Evolutionary conservation across 2,888 invertebrate genomes (phyloP), one percentile per base, ranked within the genome.

Genomic region (Parthenolecanium corni): DNA sequence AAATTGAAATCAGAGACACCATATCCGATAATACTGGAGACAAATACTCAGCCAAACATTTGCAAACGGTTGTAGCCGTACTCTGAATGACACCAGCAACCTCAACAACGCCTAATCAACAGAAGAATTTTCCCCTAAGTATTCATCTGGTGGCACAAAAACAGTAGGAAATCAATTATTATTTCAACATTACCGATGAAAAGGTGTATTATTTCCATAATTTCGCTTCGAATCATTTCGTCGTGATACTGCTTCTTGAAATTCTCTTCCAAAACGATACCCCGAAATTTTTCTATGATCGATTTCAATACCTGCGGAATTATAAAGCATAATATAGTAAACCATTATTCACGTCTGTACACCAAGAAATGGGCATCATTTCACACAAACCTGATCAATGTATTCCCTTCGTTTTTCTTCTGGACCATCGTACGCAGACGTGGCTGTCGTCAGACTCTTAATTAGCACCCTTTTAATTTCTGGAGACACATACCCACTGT

Each of bases 161-260:
- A 40, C 4, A 44, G 3, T 44, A 18, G 3, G 31, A 31, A 31
- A 31, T 31, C 9, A 31, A 31, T 9, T 38, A 20, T 9, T 16
- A 5, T n/a, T 9, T 18, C 11, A 52, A 52, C 25, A 52, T 52
- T 9, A 76, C 79, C 79, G 56, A 83, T 82, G 65, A 85, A 81
- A 64, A 83, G 83, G 72, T 91, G 89, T 1, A 91, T 74, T 38
- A 88, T 79, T 70, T 85, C 84, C 1, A 84, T 79, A 2, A 91
- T 76, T 74, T 85, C 82, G 3, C 79, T 75, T 71, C 83, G 81
- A 66, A 83, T 76, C 57, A 77, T 76, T 66, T 85, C 82, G 62
- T 84, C 76, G 66, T 84, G 80, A 67, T 75, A 80, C 14, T 74
- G 73, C 62, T 76, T 74, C 25, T 73, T 71, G 68, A 83, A 81